Evolutionary conservation across 2,113 vertebrate species (phyloP).

Genomic region (Cyprinus carpio): DNA sequence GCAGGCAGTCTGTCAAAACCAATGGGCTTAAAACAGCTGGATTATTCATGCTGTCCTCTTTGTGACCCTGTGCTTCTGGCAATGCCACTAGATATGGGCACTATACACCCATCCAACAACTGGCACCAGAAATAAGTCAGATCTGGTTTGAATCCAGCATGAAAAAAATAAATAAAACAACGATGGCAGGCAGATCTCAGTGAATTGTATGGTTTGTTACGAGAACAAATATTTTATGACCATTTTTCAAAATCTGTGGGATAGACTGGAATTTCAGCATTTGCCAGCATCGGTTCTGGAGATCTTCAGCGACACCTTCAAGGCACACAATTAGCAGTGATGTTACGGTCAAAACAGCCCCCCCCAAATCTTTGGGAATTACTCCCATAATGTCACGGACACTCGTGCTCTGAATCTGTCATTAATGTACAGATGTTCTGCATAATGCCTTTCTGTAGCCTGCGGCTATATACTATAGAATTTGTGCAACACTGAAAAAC

Average conservation of each 20-base stretch:
- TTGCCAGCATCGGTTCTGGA: conserved; percentile 66
- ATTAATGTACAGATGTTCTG: conserved; percentile 50
- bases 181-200: conserved; percentile 50
- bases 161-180: conserved; percentile 44
- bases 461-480: conserved; percentile 11
- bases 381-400: conserved; percentile 50
- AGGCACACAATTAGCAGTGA: conserved; percentile 65
- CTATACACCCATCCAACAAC: conserved; percentile 20
- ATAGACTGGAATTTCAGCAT: conserved; percentile 54
- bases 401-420: conserved; percentile 30
- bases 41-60: conserved; percentile 52
- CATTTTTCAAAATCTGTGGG: conserved; percentile 64
- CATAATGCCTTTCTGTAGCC: conserved; percentile 27
- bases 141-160: not conserved
- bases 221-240: conserved; percentile 59
- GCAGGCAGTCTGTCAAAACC: conserved; percentile 55
- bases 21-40: conserved; percentile 51
- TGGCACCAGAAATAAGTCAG: conserved; percentile 4
- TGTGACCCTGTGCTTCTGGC: conserved; percentile 49
- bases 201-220: conserved; percentile 50
- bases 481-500: conserved; percentile 26
- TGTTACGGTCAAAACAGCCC: conserved; percentile 63
- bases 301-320: conserved; percentile 72
- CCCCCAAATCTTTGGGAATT: conserved; percentile 50
- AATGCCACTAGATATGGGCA: conserved; percentile 42